phyloP scores from a whole-genome alignment of 1,140 invertebrate genomes.

The Drosophila sechellia region DNA sequence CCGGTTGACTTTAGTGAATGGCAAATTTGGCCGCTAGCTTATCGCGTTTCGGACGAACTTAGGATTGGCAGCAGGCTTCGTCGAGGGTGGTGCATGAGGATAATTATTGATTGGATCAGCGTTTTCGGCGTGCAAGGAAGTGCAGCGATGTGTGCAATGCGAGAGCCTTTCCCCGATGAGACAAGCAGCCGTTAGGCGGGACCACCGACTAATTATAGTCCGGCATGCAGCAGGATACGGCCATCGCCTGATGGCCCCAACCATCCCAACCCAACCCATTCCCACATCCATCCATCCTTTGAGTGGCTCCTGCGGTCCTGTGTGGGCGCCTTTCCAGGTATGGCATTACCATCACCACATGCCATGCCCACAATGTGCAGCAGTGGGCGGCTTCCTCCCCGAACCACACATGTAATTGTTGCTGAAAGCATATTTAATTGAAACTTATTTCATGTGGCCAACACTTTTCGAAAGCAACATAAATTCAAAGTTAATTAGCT shows the following conservation, averaged over 20 bases:
- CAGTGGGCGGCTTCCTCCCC: neutral
- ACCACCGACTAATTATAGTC: slow-evolving; percentile 33
- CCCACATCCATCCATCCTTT: slow-evolving; percentile 4
- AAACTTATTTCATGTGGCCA: slow-evolving; percentile 6
- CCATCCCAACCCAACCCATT: neutral
- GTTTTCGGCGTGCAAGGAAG: slow-evolving; percentile 1
- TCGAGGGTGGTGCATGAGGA: slow-evolving; percentile 11
- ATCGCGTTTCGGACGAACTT: slow-evolving; percentile 16
- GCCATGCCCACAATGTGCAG: neutral
- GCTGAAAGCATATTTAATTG: slow-evolving; percentile 20
- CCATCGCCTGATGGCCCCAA: neutral
- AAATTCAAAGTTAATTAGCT: neutral
- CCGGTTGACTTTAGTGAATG: neutral
- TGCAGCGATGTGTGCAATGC: slow-evolving; percentile 11
- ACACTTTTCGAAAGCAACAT: neutral
- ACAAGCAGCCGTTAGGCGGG: slow-evolving; percentile 12
- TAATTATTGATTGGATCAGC: slow-evolving; percentile 40
- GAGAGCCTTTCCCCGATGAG: neutral
- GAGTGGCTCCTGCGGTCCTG: slow-evolving; percentile 11
- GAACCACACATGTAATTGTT: slow-evolving; percentile 23
- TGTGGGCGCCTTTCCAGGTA: slow-evolving; percentile 17
- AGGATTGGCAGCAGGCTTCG: neutral
- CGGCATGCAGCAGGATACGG: neutral
- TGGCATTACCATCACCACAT: slow-evolving; percentile 5
- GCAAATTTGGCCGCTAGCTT: neutral